Percentiles rank a stretch among this genome's conserved stretches.
Conservation (phyloP, 2,888 invertebrate genomes). For the Heliconius cydno region DNA sequence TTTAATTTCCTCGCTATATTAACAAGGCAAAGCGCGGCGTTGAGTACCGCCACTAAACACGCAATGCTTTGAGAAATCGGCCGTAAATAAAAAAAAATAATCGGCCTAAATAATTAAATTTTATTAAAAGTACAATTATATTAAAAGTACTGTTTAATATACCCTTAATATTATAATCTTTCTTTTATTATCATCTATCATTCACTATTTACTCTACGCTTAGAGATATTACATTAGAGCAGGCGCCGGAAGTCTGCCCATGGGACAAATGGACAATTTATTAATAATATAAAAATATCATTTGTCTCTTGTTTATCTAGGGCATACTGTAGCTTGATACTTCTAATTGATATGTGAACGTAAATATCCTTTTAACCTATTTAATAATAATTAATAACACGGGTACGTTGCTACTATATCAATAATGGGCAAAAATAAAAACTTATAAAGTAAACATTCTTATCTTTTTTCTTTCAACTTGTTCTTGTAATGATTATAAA, state of each 20-base stretch:
- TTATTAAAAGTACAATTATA: too few species aligned
- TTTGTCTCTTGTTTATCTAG: neutral
- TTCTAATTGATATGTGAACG: neutral
- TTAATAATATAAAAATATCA: constrained; percentile 10
- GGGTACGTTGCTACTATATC: neutral
- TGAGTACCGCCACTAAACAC: too few species aligned
- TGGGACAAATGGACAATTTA: constrained; percentile 4
- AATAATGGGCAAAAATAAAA: neutral
- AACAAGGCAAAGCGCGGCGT: too few species aligned
- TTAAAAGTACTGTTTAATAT: neutral
- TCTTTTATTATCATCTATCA: constrained; percentile 16
- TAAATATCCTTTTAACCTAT: neutral
- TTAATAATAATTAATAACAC: neutral
- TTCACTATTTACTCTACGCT: neutral
- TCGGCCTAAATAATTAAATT: neutral
- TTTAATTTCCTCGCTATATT: too few species aligned
- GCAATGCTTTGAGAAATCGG: too few species aligned
- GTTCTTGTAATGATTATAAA: neutral
- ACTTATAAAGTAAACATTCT: neutral
- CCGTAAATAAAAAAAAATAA: neutral
- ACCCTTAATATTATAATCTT: neutral
- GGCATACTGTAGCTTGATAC: neutral
- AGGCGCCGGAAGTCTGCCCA: constrained; percentile 24
- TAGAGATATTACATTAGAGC: constrained; percentile 15
- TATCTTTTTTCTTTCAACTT: neutral